These are phyloP conservation scores for Phrynosoma blainvillii DNA, from an alignment of 2,113 vertebrate species.

Conservation along the genomic window DNA sequence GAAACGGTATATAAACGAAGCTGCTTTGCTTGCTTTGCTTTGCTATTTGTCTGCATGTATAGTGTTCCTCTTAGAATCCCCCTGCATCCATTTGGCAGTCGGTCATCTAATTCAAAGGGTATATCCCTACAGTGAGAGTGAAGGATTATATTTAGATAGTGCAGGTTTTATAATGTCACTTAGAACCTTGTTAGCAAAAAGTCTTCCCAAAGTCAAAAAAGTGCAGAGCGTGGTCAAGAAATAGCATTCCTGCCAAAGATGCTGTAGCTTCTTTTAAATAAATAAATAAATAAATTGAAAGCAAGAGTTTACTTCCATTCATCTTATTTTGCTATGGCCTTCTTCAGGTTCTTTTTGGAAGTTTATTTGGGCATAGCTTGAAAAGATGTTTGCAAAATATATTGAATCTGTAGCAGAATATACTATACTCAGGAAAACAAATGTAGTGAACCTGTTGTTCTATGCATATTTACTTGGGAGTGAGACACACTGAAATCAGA, in stretches of 20 bases:
- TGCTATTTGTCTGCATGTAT: neutral
- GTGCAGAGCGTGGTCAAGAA: accelerated
- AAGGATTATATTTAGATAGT: neutral
- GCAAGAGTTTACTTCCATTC: neutral
- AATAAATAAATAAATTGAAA: too few species aligned
- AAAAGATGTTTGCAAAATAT: neutral
- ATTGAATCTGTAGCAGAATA: neutral
- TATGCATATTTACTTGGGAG: neutral
- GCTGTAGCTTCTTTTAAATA: neutral
- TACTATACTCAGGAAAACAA: neutral
- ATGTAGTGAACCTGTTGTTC: neutral
- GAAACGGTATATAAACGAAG: too few species aligned
- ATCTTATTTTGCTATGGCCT: neutral
- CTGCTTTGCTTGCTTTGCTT: too few species aligned
- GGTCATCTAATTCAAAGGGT: neutral
- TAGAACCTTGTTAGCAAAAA: neutral
- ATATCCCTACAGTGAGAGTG: neutral
- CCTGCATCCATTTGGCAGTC: neutral
- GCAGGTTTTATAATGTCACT: neutral
- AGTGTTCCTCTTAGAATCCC: neutral
- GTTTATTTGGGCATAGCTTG: neutral
- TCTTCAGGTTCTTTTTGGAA: neutral
- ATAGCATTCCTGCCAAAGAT: neutral
- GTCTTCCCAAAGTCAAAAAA: neutral
- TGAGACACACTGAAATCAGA: neutral